Evolutionary conservation across 2,113 vertebrate genomes (phyloP).

Genomic region (Thymallus thymallus): DNA sequence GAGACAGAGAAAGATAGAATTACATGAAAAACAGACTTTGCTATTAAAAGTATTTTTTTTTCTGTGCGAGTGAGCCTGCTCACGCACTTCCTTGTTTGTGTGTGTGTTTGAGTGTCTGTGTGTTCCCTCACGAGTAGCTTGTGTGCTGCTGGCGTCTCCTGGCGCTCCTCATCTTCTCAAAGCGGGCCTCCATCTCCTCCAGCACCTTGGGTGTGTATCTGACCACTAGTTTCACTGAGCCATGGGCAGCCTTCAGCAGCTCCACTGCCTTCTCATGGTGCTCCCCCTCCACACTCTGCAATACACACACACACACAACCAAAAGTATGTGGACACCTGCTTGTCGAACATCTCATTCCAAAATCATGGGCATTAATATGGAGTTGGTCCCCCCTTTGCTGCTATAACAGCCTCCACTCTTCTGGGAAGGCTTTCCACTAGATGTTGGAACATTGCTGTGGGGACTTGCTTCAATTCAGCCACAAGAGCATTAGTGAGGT

Average conservation of each 20-base stretch:
- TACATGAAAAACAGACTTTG: not conserved
- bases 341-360: too few relatives aligned
- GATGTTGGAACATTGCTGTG: too few relatives aligned
- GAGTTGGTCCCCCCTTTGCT: too few relatives aligned
- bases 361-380: too few relatives aligned
- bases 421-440: too few relatives aligned
- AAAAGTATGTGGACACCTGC: not conserved
- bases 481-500: too few relatives aligned
- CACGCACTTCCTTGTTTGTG: too few relatives aligned
- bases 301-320: not conserved
- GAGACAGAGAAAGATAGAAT: not conserved
- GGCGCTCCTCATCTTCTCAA: conserved; percentile 91
- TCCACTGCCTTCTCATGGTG: conserved; percentile 92
- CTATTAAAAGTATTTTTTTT: too few relatives aligned
- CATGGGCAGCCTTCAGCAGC: conserved; percentile 87
- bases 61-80: not conserved
- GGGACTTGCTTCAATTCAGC: too few relatives aligned
- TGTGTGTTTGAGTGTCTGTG: not conserved
- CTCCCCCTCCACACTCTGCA: conserved; percentile 88
- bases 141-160: conserved; percentile 87
- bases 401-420: too few relatives aligned
- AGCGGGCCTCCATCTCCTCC: conserved; percentile 93
- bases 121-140: conserved; percentile 86
- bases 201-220: conserved; percentile 89
- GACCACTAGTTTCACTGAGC: conserved; percentile 88